Evolutionary conservation across 2,113 vertebrate species (phyloP).

Genomic region (Phyllopteryx taeniolatus): DNA sequence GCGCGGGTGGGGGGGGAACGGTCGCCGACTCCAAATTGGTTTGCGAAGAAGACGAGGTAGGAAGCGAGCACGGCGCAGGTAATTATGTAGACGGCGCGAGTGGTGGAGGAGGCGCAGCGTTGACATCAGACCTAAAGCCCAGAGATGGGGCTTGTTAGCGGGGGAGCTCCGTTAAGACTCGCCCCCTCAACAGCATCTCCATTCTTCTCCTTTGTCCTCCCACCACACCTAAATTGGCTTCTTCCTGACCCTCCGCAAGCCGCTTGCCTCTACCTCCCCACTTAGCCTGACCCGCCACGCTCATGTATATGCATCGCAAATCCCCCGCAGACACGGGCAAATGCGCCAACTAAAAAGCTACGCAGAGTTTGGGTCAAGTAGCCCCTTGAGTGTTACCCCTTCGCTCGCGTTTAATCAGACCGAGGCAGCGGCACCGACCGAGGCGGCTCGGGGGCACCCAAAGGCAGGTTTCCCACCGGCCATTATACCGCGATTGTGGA

Average conservation of each 20-base stretch:
- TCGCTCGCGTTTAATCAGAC: slow-evolving; percentile 85
- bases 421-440: slow-evolving; percentile 68
- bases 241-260: slow-evolving; percentile 61
- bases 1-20: slow-evolving; percentile 20
- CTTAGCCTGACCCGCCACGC: slow-evolving; percentile 38
- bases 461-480: slow-evolving; percentile 52
- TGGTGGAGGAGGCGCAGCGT: slow-evolving; percentile 43
- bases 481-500: slow-evolving; percentile 49
- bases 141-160: slow-evolving; percentile 91
- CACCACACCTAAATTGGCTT: slow-evolving; percentile 65
- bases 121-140: slow-evolving; percentile 70
- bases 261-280: not conserved
- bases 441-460: slow-evolving; percentile 52
- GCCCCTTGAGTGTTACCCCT: slow-evolving; percentile 59
- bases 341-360: slow-evolving; percentile 83
- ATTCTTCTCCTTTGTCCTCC: slow-evolving; percentile 56
- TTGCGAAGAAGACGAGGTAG: slow-evolving; percentile 44
- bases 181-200: slow-evolving; percentile 44
- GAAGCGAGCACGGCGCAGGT: slow-evolving; percentile 73
- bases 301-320: slow-evolving; percentile 89
- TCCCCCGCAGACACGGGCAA: slow-evolving; percentile 82
- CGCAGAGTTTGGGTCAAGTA: slow-evolving; percentile 87
- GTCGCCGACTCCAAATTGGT: slow-evolving; percentile 70
- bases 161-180: slow-evolving; percentile 59
- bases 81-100: slow-evolving; percentile 68